Base-by-base conservation (phyloP, 2,888 invertebrate genomes). In the Megaustenia siamemsis region DNA sequence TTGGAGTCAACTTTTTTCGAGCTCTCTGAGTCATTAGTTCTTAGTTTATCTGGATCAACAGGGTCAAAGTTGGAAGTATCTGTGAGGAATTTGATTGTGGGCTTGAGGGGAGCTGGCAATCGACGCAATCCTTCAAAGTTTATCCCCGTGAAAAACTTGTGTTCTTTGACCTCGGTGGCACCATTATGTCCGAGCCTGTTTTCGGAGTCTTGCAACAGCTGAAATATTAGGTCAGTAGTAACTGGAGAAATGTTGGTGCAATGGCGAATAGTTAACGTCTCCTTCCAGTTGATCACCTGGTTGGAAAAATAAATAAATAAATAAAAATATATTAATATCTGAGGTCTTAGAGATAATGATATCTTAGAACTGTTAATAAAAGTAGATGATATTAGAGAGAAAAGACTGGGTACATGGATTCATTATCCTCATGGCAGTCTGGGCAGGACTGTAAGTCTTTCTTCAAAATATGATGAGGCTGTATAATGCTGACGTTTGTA, bases 51-150 rank as follows among this genome's bases (percentile, higher is more conserved):
- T 12, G 89, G 90, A 81, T 94, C 93, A 0, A 94, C 93, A 4
- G 93, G 92, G 88, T 99, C 99, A 94, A 99, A 99, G 94, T 99
- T 99, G 84, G 99, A 99, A 4, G 99, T 99, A 94, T 99, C 99
- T 32, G 98, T 98, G 56, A 98, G 97, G 95, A 97, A 97, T 89
- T 97, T 97, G 91, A 99, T 99, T 92, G 96, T 96, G 81, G 99
- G 99, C 94, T 97, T 96, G 95, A 97, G 97, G 0, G 98, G 98
- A 28, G 99, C 98, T 93, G 97, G 97, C 88, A 97, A 96, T 76
- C 98, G 96, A 90, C 94, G 96, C 90, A 99, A 95, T 24, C 97
- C 97, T 86, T 97, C 97, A 94, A 98, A 99, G 94, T 98, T 97
- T 89, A 99, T 97, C 91, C 96, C 96, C 24, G 86, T 66, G 93